These are phyloP conservation scores for Mesopsocus fuscifrons DNA, from an alignment of 2,888 invertebrate genomes.

Conservation along the genomic window DNA sequence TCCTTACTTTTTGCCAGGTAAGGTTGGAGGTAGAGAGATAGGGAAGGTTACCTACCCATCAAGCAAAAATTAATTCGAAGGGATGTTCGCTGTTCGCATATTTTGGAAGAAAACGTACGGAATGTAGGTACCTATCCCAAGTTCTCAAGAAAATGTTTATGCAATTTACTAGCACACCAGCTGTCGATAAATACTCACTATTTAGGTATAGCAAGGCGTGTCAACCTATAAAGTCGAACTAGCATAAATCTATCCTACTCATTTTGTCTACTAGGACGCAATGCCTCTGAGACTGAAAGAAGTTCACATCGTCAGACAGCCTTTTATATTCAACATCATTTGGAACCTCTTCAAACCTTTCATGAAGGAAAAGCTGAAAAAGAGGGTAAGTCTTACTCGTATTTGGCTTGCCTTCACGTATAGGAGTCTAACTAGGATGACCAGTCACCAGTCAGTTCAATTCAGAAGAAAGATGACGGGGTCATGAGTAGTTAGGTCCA, in stretches of 20 bases:
- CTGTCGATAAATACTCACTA: no score
- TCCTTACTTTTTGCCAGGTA: constrained; percentile 57
- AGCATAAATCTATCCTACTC: background rate
- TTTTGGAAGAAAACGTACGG: no score
- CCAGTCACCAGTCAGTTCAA: no score
- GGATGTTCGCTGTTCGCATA: background rate
- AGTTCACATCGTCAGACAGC: constrained; percentile 71
- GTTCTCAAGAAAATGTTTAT: no score
- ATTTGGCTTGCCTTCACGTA: no score
- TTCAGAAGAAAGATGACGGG: no score
- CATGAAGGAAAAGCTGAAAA: constrained; percentile 55
- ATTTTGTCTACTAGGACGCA: constrained; percentile 35
- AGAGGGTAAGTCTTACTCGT: constrained; percentile 53
- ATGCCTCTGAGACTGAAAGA: constrained; percentile 71
- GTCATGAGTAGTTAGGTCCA: no score
- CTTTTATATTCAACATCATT: constrained; percentile 64
- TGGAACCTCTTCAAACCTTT: constrained; percentile 74
- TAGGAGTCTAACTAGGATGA: background rate
- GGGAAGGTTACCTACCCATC: background rate
- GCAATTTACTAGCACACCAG: no score
- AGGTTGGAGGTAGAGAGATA: background rate
- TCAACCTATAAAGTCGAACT: no score
- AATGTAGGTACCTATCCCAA: no score
- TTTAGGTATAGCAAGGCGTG: no score
- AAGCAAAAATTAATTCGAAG: background rate